phyloP scores from a whole-genome alignment of 1,140 invertebrate genomes.

The Drosophila melanogaster region Release_6_plus_ISO1_MT NC_004354.4:2507501-2508000 shows the following conservation, averaged over 20 bases:
- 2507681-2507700: no score
- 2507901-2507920: not conserved
- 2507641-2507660: constrained; percentile 52
- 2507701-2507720: not conserved
- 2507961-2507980: constrained; percentile 36
- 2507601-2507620: constrained; percentile 56
- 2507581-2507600: constrained; percentile 11
- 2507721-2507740: constrained; percentile 19
- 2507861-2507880: not conserved
- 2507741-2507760: constrained; percentile 70
- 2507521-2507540: constrained; percentile 19
- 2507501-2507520: constrained; percentile 18
- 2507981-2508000: constrained; percentile 82
- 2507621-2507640: constrained; percentile 5
- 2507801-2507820: constrained; percentile 77
- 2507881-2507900: not conserved
- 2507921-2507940: constrained; percentile 1
- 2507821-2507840: constrained; percentile 75
- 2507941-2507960: constrained; percentile 42
- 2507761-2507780: constrained; percentile 48
- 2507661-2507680: no score
- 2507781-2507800: constrained; percentile 52
- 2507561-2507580: constrained; percentile 54
- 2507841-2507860: constrained; percentile 57
- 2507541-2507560: constrained; percentile 64